Percentiles rank a stretch among this genome's conserved stretches.
These are phyloP conservation scores for Eledona agricola DNA, from an alignment of 2,888 invertebrate genomes.

Conservation along the genomic window DNA sequence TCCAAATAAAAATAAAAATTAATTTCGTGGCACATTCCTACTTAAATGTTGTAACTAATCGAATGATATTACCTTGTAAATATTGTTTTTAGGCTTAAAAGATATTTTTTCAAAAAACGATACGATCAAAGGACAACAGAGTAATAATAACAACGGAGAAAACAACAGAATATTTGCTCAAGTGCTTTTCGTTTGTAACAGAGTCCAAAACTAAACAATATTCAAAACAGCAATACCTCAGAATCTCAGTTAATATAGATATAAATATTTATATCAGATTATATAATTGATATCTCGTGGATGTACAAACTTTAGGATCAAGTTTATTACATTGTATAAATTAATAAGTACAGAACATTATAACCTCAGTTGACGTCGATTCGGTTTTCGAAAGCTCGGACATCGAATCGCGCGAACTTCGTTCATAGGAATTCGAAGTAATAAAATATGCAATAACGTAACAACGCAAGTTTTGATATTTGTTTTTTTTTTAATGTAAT, in stretches of 20 bases:
- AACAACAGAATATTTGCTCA: conserved; percentile 51
- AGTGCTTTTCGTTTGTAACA: conserved; percentile 47
- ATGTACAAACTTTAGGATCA: conserved; percentile 61
- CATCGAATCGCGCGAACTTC: conserved; percentile 4
- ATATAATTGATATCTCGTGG: conserved; percentile 56
- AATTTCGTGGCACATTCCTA: conserved; percentile 54
- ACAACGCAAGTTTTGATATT: conserved; percentile 62
- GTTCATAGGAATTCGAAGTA: conserved; percentile 48
- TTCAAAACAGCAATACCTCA: conserved; percentile 64
- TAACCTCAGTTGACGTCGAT: conserved; percentile 16
- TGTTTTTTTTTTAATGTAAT: conserved; percentile 53
- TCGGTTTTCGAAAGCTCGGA: conserved; percentile 17
- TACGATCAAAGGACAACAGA: conserved; percentile 47
- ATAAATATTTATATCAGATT: conserved; percentile 62
- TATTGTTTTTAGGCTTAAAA: conserved; percentile 46
- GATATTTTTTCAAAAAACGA: conserved; percentile 38
- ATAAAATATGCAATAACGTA: conserved; percentile 60
- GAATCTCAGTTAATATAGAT: conserved; percentile 62
- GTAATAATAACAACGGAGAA: conserved; percentile 44
- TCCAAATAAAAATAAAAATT: too few species aligned
- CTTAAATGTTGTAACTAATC: conserved; percentile 51
- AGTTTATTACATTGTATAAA: conserved; percentile 50
- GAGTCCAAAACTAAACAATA: conserved; percentile 55
- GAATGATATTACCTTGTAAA: conserved; percentile 51
- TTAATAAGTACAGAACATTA: conserved; percentile 38